phyloP scores from a whole-genome alignment of 1,140 invertebrate genomes.

The Lepidotrigona ventralis region DNA sequence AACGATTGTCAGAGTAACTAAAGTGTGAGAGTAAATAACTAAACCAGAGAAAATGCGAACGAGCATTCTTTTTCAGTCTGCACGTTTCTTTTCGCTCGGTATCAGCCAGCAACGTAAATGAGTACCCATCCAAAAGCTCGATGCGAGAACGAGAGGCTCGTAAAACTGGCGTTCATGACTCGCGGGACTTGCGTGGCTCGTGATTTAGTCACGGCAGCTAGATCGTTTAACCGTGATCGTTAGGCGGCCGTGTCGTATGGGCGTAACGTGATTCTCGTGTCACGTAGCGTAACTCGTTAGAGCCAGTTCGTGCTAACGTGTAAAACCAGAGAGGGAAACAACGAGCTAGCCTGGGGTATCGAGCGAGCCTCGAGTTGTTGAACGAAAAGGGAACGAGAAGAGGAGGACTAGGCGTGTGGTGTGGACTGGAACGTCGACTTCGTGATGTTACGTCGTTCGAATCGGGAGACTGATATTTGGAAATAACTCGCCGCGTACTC shows the following conservation, averaged over 20 bases:
- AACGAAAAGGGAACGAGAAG: background rate
- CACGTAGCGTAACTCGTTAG: constrained; percentile 27
- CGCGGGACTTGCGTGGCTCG: constrained; percentile 31
- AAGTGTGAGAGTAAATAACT: too few relatives aligned
- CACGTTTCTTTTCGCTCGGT: background rate
- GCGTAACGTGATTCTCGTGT: constrained; percentile 47
- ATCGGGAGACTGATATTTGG: background rate
- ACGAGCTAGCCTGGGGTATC: background rate
- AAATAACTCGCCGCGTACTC: background rate
- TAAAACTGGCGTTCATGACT: constrained; percentile 17
- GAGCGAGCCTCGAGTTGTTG: too few relatives aligned
- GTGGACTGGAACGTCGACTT: background rate
- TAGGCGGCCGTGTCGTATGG: constrained; percentile 43
- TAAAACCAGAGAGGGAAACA: constrained; percentile 26
- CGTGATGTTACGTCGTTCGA: background rate
- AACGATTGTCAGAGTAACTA: background rate
- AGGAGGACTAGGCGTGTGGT: too few relatives aligned
- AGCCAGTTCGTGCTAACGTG: background rate
- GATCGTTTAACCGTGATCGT: constrained; percentile 51
- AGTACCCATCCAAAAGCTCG: background rate
- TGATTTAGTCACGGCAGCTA: constrained; percentile 44
- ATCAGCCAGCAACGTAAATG: background rate
- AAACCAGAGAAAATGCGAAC: constrained; percentile 5
- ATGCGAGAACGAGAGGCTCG: constrained; percentile 15
- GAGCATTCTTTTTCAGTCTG: constrained; percentile 14